Evolutionary conservation across 2,113 vertebrate genomes (phyloP).

Genomic region (Gavia stellata): DNA sequence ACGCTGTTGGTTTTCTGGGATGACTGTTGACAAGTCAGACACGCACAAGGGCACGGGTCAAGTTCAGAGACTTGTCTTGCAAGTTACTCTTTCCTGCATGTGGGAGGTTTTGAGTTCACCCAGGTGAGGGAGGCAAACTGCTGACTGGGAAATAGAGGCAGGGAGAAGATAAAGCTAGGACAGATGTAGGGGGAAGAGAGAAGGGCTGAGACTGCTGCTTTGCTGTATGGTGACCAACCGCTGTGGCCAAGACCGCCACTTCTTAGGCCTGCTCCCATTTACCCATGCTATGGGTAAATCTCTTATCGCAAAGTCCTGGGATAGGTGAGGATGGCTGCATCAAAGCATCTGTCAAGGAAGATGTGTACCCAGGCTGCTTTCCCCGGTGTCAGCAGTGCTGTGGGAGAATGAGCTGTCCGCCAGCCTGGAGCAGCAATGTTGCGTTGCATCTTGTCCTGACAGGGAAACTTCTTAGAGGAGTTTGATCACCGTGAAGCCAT

Average conservation of each 20-base stretch:
- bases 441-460: neutral
- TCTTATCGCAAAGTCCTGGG: neutral
- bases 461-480: neutral
- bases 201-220: neutral
- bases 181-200: neutral
- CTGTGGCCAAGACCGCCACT: neutral
- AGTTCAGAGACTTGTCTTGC: neutral
- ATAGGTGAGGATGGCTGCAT: neutral
- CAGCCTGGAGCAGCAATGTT: neutral
- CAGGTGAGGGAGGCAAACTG: neutral
- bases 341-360: neutral
- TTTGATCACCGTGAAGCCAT: neutral
- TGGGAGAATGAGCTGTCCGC: neutral
- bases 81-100: neutral
- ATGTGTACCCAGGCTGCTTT: neutral
- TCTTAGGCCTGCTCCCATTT: neutral
- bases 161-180: neutral
- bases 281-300: neutral
- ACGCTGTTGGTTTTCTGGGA: neutral
- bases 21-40: neutral
- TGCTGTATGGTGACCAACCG: fast-evolving
- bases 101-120: neutral
- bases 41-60: neutral
- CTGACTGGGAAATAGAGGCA: neutral
- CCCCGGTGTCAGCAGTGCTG: neutral